Evolutionary conservation across 2,888 invertebrate species (phyloP).

Genomic region (Pyrrhosoma nymphula): DNA sequence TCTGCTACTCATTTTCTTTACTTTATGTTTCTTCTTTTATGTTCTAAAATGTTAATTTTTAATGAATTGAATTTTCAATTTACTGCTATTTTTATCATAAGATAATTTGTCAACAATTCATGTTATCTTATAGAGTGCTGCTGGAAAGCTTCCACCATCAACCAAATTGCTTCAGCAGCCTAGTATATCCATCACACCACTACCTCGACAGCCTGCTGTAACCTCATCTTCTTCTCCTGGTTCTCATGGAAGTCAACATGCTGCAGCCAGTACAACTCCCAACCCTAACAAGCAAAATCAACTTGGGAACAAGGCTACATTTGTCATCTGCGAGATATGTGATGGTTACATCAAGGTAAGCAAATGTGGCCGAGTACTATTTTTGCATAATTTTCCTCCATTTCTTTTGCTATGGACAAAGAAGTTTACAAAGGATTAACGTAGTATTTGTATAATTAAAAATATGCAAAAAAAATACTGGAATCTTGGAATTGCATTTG

Average conservation of each 20-base stretch:
- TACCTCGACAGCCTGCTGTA: constrained; percentile 85
- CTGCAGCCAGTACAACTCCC: constrained; percentile 77
- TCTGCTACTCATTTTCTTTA: neutral
- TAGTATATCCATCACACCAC: constrained; percentile 93
- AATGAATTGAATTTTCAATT: neutral
- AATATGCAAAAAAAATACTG: too few species aligned
- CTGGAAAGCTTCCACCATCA: constrained; percentile 73
- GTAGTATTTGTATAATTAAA: too few species aligned
- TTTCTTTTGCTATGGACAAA: too few species aligned
- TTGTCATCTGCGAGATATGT: constrained; percentile 97
- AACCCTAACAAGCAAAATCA: constrained; percentile 74
- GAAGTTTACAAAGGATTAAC: too few species aligned
- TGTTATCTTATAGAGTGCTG: constrained; percentile 70
- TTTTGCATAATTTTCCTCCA: neutral
- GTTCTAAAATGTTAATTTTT: neutral
- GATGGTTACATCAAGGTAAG: constrained; percentile 93
- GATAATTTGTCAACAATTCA: neutral
- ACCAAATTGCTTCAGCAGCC: constrained; percentile 85
- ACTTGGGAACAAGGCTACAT: constrained; percentile 85
- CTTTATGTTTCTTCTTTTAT: neutral
- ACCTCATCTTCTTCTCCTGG: constrained; percentile 77
- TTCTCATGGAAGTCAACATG: constrained; percentile 75
- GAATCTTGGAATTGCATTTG: too few species aligned
- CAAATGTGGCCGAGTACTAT: neutral
- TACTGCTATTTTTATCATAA: neutral